These are phyloP conservation scores for Zaprionus capensis DNA, from an alignment of 1,140 invertebrate genomes.

Conservation along the genomic window DNA sequence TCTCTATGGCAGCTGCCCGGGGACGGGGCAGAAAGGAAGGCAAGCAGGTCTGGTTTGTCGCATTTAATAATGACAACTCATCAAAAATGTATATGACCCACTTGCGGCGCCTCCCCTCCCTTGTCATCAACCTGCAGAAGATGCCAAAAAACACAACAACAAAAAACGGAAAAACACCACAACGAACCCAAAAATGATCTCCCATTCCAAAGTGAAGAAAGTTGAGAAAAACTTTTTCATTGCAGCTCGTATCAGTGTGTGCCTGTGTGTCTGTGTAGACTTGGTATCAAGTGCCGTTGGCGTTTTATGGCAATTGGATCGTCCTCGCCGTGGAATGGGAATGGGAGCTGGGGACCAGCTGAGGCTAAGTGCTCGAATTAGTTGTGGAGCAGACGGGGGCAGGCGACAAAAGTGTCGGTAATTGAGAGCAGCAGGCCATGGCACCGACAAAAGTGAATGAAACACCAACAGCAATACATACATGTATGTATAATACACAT, in stretches of 20 bases:
- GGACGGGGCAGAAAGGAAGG: not conserved
- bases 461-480: not conserved
- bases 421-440: constrained; percentile 41
- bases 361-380: constrained; percentile 74
- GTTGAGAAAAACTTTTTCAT: constrained; percentile 62
- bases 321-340: constrained; percentile 49
- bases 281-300: constrained; percentile 50
- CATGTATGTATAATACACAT: not conserved
- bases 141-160: constrained; percentile 54
- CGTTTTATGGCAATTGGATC: constrained; percentile 75
- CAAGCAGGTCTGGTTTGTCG: constrained; percentile 37
- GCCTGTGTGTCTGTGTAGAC: constrained; percentile 1
- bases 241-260: constrained; percentile 1
- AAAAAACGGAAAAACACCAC: constrained; percentile 36
- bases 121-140: constrained; percentile 51
- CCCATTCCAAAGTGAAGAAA: constrained; percentile 38
- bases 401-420: constrained; percentile 31
- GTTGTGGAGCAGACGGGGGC: constrained; percentile 31
- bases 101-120: constrained; percentile 47
- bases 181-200: constrained; percentile 46
- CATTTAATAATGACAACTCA: constrained; percentile 82
- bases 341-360: constrained; percentile 45
- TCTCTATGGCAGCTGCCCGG: constrained; percentile 20
- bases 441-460: not conserved
- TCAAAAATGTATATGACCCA: constrained; percentile 83